Conservation (phyloP, 2,888 invertebrate species). For the Zaprionus bogoriensis region DNA sequence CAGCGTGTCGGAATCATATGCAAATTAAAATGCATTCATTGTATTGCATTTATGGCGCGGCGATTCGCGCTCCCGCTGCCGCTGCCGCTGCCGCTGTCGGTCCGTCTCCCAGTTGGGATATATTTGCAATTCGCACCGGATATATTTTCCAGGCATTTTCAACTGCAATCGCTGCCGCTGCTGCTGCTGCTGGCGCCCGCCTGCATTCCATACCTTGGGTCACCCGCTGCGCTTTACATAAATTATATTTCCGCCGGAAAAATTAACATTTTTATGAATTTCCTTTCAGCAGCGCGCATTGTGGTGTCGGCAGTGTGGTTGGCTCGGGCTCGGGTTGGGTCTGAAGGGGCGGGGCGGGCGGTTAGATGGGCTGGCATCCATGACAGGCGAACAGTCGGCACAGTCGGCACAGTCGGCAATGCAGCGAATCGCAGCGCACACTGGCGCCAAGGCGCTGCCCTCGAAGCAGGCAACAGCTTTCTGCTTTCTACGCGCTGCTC, state of each 20-base stretch:
- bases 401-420: conserved; percentile 37
- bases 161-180: conserved; percentile 13
- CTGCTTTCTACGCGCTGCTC: background rate
- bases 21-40: conserved; percentile 51
- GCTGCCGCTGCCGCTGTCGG: background rate
- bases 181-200: conserved; percentile 4
- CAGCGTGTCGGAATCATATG: conserved; percentile 47
- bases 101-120: conserved; percentile 26
- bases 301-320: conserved; percentile 56
- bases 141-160: conserved; percentile 63
- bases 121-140: conserved; percentile 74
- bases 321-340: conserved; percentile 2
- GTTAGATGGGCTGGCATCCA: conserved; percentile 3
- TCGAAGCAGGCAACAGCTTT: conserved; percentile 45
- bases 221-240: conserved; percentile 77
- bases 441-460: conserved; percentile 60
- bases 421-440: conserved; percentile 55
- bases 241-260: conserved; percentile 78
- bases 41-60: conserved; percentile 43
- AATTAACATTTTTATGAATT: conserved; percentile 79
- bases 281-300: conserved; percentile 75
- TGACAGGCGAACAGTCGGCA: conserved; percentile 30
- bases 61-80: conserved; percentile 4
- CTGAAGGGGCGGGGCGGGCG: background rate
- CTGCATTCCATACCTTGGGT: conserved; percentile 54